Conservation (phyloP, 2,797 vertebrate genomes). For the Melanotaenia maccullochi region DNA sequence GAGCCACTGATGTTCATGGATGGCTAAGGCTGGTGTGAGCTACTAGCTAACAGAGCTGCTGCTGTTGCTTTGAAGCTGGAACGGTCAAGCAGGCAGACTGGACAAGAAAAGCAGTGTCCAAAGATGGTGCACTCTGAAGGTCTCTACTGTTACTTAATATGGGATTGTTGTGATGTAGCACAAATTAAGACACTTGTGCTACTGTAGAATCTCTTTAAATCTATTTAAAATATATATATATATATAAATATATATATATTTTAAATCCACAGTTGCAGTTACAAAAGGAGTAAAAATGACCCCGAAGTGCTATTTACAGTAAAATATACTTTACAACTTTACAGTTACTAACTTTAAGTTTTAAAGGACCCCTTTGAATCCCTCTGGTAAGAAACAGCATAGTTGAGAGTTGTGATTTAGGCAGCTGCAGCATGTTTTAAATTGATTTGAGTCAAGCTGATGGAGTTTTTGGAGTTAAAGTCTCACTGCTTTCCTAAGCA, state of each 20-base stretch:
- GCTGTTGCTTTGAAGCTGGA: conserved; percentile 23
- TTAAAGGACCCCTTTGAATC: conserved; percentile 67
- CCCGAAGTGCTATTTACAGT: conserved; percentile 84
- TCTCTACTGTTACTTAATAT: conserved; percentile 44
- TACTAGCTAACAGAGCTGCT: conserved; percentile 34
- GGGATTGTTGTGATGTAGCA: conserved; percentile 49
- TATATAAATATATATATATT: conserved; percentile 50
- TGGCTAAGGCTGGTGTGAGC: conserved; percentile 12
- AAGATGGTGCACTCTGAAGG: conserved; percentile 66
- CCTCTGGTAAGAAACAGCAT: conserved; percentile 47
- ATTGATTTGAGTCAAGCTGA: conserved; percentile 29
- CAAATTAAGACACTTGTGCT: conserved; percentile 60
- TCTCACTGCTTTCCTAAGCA: conserved; percentile 34
- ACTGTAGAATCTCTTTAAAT: conserved; percentile 63
- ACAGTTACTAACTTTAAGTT: conserved; percentile 76
- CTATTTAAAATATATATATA: conserved; percentile 70
- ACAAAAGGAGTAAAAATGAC: conserved; percentile 83
- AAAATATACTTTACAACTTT: conserved; percentile 86
- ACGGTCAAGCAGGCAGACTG: conserved; percentile 60
- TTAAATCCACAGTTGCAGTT: conserved; percentile 76
- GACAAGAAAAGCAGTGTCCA: conserved; percentile 24
- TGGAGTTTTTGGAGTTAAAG: conserved; percentile 26
- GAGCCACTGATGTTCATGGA: conserved; percentile 23
- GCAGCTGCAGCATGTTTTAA: conserved; percentile 50
- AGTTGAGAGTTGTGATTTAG: conserved; percentile 40